Evolutionary conservation across 1,140 invertebrate genomes (phyloP).

Genomic region (Leptinotarsa undecemlineata): DNA sequence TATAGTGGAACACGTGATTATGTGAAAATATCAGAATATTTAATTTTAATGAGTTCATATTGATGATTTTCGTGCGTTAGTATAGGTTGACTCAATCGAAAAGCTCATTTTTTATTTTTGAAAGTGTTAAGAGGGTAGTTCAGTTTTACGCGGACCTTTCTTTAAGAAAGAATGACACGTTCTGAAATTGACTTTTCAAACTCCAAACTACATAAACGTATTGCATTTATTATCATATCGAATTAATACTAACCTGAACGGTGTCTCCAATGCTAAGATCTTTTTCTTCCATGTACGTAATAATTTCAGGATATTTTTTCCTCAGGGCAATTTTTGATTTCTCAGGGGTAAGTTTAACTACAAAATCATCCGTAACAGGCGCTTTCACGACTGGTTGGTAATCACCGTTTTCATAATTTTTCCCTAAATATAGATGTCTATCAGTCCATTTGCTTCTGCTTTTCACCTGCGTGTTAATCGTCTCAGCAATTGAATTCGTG

Average conservation of each 20-base stretch:
- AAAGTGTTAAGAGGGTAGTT: no score
- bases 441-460: conserved; percentile 53
- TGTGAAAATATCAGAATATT: no score
- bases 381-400: conserved; percentile 26
- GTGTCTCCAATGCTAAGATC: conserved; percentile 30
- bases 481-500: conserved; percentile 26
- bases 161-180: no score
- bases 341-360: conserved; percentile 1
- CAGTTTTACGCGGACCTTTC: no score
- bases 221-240: no score
- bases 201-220: no score
- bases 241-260: conserved; percentile 27
- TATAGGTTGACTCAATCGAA: no score
- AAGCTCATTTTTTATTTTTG: no score
- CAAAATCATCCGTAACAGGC: conserved; percentile 35
- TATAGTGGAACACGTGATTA: no score
- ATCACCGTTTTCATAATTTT: conserved; percentile 33
- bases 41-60: no score
- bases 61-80: no score
- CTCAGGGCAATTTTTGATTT: conserved; percentile 14
- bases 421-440: conserved; percentile 55
- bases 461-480: conserved; percentile 27
- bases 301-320: conserved; percentile 17
- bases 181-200: no score
- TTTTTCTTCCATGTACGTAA: conserved; percentile 27